These are phyloP conservation scores for Eueides isabella DNA, from an alignment of 1,140 invertebrate species.

Conservation along the genomic window DNA sequence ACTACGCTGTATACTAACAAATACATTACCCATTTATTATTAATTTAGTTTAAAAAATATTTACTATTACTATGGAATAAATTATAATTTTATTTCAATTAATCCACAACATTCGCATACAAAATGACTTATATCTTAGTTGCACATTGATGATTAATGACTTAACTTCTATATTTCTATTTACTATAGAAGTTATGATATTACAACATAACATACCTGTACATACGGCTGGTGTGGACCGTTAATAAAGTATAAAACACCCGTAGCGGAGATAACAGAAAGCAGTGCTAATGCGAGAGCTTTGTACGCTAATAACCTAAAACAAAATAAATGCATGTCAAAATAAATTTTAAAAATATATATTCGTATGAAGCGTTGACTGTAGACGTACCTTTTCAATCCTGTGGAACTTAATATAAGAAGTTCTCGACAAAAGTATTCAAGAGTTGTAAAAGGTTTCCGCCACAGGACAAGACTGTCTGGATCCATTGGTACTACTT, in stretches of 20 bases:
- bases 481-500: constrained; percentile 65
- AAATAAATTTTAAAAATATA: neutral
- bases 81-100: too few species aligned
- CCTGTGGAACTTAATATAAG: constrained; percentile 81
- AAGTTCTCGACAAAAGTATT: constrained; percentile 92
- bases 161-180: too few species aligned
- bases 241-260: constrained; percentile 68
- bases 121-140: too few species aligned
- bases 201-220: constrained; percentile 58
- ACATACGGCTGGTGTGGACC: constrained; percentile 77
- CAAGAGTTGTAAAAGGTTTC: constrained; percentile 90
- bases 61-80: too few species aligned
- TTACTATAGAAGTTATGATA: too few species aligned
- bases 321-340: constrained; percentile 43
- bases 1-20: too few species aligned
- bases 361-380: neutral
- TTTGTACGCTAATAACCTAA: constrained; percentile 77
- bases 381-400: constrained; percentile 62
- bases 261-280: constrained; percentile 51
- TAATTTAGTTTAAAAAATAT: too few species aligned
- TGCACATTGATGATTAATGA: too few species aligned
- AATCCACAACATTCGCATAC: too few species aligned
- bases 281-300: constrained; percentile 66
- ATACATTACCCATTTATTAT: too few species aligned
- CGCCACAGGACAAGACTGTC: constrained; percentile 92